Evolutionary conservation across 2,113 vertebrate genomes (phyloP).

Genomic region (Limanda limanda): DNA sequence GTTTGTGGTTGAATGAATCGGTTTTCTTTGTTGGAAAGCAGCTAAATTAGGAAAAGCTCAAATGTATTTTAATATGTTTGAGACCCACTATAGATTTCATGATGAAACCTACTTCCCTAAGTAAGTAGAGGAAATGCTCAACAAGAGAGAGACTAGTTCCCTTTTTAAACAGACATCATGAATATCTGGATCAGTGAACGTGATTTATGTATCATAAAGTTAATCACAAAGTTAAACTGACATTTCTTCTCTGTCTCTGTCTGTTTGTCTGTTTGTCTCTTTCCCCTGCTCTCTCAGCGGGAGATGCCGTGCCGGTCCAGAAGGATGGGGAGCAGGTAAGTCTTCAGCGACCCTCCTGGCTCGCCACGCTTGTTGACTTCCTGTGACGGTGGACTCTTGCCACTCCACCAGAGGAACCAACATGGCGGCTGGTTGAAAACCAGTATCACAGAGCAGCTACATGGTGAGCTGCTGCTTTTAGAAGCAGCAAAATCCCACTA

Average conservation of each 20-base stretch:
- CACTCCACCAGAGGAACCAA: slow-evolving; percentile 59
- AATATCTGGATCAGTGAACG: too few species aligned
- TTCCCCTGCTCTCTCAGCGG: slow-evolving; percentile 68
- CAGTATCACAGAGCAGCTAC: slow-evolving; percentile 38
- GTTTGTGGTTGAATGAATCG: too few species aligned
- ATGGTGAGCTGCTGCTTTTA: slow-evolving; percentile 20
- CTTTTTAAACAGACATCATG: too few species aligned
- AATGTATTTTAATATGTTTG: too few species aligned
- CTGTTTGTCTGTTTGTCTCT: background rate
- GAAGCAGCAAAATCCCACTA: slow-evolving; percentile 15
- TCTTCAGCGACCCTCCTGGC: slow-evolving; percentile 18
- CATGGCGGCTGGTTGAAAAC: slow-evolving; percentile 49
- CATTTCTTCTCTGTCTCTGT: slow-evolving; percentile 7
- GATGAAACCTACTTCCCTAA: too few species aligned
- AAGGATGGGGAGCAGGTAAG: slow-evolving; percentile 87
- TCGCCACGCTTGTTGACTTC: slow-evolving; percentile 47
- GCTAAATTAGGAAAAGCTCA: too few species aligned
- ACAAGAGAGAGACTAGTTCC: background rate
- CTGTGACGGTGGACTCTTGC: slow-evolving; percentile 48
- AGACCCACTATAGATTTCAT: too few species aligned
- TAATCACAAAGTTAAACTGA: background rate
- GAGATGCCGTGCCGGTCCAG: slow-evolving; percentile 84
- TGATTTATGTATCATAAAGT: background rate
- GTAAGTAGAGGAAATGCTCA: too few species aligned
- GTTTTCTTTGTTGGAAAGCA: too few species aligned